Evolutionary conservation across 2,888 invertebrate genomes (phyloP), one percentile per base, ranked within the genome.

Genomic region (Cephus pulcher): DNA sequence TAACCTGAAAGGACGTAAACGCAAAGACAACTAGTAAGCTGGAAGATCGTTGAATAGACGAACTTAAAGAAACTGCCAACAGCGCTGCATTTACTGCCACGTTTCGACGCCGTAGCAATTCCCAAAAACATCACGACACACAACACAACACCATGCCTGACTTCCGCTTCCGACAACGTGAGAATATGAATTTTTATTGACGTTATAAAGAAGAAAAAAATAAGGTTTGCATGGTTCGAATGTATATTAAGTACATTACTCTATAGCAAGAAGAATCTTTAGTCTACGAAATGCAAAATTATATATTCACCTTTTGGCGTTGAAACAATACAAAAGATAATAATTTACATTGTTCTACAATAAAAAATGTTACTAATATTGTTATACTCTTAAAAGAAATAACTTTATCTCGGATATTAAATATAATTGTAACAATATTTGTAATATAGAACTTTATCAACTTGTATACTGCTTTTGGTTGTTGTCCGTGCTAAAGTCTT

Each of bases 81-180:
- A 85, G 86, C 87, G 84, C 87, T 83, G 77, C 80, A 82, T 84
- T 79, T 75, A 77, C 79, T 90, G 90, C 90, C 90, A 90, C 90
- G 90, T 90, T 86, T 88, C 86, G 85, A 82, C 56, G 56, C 56
- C 56, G 56, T 23, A 23, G 56, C 23, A 9, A 56, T 56, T 9
- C 23, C 56, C 2, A 56, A 23, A 56, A 56, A 56, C 56, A 56
- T 80, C 80, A 80, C 76, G 78, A 71, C 79, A 81, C 85, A 83
- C 80, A 83, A 80, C 82, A 79, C 81, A 79, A 76, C 75, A 79
- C 80, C 80, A 81, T 79, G 77, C 78, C 80, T 80, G 76, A 87
- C 81, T 86, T 88, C 88, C 88, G 87, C 9, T 56, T 56, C 56
- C 56, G 56, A 56, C 2, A 56, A 9, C 23, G 56, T 56, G 56